Evolutionary conservation across 1,140 invertebrate genomes (phyloP).

Genomic region (Drosophila ambigua): DNA sequence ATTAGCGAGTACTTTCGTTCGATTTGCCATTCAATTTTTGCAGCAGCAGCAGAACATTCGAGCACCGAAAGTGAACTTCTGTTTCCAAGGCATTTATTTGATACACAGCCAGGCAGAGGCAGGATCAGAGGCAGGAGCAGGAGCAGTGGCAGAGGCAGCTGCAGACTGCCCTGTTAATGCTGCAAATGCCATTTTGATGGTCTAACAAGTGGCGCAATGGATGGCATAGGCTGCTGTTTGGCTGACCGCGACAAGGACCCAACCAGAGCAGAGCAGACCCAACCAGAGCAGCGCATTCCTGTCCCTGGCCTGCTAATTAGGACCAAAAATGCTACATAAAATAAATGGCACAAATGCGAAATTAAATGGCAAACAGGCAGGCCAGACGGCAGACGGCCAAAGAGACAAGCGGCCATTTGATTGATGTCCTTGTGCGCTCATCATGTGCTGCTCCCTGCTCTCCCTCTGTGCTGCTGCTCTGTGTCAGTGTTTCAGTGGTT

Average conservation of each 20-base stretch:
- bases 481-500: slow-evolving; percentile 1
- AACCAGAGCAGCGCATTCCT: slow-evolving; percentile 4
- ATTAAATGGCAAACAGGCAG: slow-evolving; percentile 29
- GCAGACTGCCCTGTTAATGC: slow-evolving; percentile 11
- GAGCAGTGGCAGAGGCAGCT: too few relatives aligned
- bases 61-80: not conserved
- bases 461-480: not conserved
- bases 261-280: slow-evolving; percentile 14
- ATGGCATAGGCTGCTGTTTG: not conserved
- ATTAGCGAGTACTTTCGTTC: too few relatives aligned
- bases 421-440: slow-evolving; percentile 38
- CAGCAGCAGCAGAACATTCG: too few relatives aligned
- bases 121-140: too few relatives aligned
- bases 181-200: slow-evolving; percentile 30
- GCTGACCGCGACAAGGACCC: slow-evolving; percentile 20
- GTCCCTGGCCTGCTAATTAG: slow-evolving; percentile 41
- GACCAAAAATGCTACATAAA: slow-evolving; percentile 43
- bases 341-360: slow-evolving; percentile 54
- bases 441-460: too few relatives aligned
- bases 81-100: too few relatives aligned
- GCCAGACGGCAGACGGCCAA: not conserved
- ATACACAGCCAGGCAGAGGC: too few relatives aligned
- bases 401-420: slow-evolving; percentile 36
- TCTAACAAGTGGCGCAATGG: slow-evolving; percentile 1
- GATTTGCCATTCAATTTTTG: not conserved